Conservation (phyloP, 2,113 vertebrate species). For the Xenopus laevis region DNA sequence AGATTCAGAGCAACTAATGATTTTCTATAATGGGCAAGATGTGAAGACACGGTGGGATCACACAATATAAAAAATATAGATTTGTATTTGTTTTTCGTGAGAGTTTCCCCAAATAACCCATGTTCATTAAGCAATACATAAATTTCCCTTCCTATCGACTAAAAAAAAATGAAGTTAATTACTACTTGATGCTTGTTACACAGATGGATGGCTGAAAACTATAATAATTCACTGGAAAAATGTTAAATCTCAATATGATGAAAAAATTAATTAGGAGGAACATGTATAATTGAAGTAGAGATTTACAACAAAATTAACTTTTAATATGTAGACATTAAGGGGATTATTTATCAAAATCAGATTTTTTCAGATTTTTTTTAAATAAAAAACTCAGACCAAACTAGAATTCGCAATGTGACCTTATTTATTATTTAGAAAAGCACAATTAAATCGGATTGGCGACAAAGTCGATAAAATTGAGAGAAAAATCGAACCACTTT, state of each 20-base stretch:
- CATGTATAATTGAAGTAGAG: neutral
- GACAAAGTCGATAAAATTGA: no score
- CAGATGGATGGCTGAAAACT: conserved; percentile 27
- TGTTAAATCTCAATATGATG: conserved; percentile 13
- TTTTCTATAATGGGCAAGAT: no score
- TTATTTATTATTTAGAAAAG: no score
- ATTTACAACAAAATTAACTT: neutral
- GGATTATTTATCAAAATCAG: no score
- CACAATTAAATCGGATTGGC: no score
- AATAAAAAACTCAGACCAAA: no score
- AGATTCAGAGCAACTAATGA: no score
- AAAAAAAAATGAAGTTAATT: conserved; percentile 18
- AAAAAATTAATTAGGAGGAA: neutral
- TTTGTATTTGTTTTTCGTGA: neutral
- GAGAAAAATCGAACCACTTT: no score
- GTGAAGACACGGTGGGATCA: no score
- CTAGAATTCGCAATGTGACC: no score
- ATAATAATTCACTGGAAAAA: conserved; percentile 36
- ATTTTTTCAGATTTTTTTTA: no score
- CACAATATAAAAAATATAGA: no score
- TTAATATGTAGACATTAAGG: conserved; percentile 9
- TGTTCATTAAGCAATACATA: neutral
- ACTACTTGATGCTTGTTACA: conserved; percentile 53
- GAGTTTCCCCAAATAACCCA: neutral
- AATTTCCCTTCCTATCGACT: neutral